Conservation (phyloP, 2,797 vertebrate genomes). For the Mycteria americana region DNA sequence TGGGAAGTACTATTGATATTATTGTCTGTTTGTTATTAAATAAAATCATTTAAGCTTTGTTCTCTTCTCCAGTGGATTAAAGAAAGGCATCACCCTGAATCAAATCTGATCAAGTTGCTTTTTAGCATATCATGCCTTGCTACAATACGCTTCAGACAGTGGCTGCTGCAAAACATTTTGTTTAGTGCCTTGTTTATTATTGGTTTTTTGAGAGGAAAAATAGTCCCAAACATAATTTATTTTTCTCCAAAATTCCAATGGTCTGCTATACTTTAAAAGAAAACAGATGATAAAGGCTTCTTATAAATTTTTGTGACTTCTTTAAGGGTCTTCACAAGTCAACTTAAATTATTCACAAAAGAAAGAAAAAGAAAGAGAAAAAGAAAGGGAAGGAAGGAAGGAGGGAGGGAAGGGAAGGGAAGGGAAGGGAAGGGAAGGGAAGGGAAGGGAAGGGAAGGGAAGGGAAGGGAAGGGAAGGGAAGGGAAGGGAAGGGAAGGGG, state of each 20-base stretch:
- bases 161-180: slow-evolving; percentile 40
- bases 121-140: not conserved
- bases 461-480: too few relatives aligned
- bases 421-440: too few relatives aligned
- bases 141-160: not conserved
- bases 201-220: slow-evolving; percentile 16
- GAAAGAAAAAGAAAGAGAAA: not conserved
- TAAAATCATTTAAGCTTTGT: slow-evolving; percentile 36
- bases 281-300: slow-evolving; percentile 2
- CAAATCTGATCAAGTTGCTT: slow-evolving; percentile 16
- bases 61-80: slow-evolving; percentile 37
- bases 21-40: slow-evolving; percentile 53
- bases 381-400: too few relatives aligned
- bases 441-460: too few relatives aligned
- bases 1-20: slow-evolving; percentile 26
- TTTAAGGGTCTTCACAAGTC: not conserved
- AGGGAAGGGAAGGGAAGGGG: too few relatives aligned
- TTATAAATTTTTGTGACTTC: not conserved
- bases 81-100: slow-evolving; percentile 31
- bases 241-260: not conserved
- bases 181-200: slow-evolving; percentile 25
- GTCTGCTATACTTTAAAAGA: slow-evolving; percentile 14
- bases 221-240: not conserved
- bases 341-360: not conserved
- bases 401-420: too few relatives aligned